These are phyloP conservation scores for Desoria tigrina DNA, from an alignment of 2,888 invertebrate genomes.

Conservation along the genomic window DNA sequence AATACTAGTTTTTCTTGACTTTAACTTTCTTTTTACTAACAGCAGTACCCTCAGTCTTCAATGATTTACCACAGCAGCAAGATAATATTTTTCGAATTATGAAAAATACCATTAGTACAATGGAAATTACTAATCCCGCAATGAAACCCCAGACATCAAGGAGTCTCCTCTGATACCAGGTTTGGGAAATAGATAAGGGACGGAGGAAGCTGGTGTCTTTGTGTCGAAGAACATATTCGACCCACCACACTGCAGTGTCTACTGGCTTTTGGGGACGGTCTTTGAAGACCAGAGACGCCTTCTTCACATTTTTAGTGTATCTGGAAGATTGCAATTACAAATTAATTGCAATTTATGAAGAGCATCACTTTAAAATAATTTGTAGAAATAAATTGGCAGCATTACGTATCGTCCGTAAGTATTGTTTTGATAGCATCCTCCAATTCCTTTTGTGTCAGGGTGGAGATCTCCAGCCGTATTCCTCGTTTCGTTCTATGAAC, in stretches of 20 bases:
- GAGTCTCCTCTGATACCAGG: constrained; percentile 38
- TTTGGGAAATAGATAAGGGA: constrained; percentile 24
- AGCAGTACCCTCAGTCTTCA: background rate
- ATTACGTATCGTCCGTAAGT: constrained; percentile 32
- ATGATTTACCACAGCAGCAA: constrained; percentile 1
- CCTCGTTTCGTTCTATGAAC: constrained; percentile 40
- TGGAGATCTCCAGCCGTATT: constrained; percentile 36
- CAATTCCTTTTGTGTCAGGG: constrained; percentile 28
- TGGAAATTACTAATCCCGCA: background rate
- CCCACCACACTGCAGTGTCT: constrained; percentile 45
- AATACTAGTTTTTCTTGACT: constrained; percentile 8
- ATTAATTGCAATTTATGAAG: background rate
- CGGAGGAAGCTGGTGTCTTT: constrained; percentile 34
- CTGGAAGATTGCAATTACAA: background rate
- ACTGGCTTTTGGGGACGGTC: constrained; percentile 40
- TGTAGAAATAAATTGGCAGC: background rate
- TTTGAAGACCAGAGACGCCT: constrained; percentile 26
- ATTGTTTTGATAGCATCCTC: constrained; percentile 34
- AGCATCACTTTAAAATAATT: background rate
- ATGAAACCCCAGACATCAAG: constrained; percentile 44
- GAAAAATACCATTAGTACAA: background rate
- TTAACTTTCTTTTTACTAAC: constrained; percentile 8
- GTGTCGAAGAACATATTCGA: constrained; percentile 37
- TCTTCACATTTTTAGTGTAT: constrained; percentile 16
- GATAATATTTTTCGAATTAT: background rate